A percentile compares a stretch with the other conserved stretches of the same genome.
These are phyloP conservation scores for Microcebus lehilahytsara DNA, from an alignment of 2,113 vertebrate genomes.

Conservation along the genomic window DNA sequence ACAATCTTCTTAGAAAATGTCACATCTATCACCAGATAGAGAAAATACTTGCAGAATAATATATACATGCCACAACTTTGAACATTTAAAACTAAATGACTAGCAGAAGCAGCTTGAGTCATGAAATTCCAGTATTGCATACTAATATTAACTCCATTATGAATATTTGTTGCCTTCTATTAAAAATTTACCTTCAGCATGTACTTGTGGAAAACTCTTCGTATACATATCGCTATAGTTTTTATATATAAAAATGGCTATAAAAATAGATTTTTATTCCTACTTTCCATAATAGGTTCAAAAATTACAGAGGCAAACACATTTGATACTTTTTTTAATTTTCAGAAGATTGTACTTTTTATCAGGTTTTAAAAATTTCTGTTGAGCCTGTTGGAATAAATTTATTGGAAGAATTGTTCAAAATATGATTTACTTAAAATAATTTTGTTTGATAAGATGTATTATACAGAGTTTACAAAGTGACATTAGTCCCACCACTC, in stretches of 20 bases:
- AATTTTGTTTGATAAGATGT: not conserved
- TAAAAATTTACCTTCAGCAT: not conserved
- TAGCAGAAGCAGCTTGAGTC: not conserved
- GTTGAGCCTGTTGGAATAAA: not conserved
- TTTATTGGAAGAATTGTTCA: not conserved
- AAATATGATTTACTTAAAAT: slow-evolving; percentile 33
- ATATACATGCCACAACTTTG: not conserved
- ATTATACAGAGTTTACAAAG: not conserved
- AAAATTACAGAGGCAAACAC: not conserved
- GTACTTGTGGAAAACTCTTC: not conserved
- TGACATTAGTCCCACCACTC: not conserved
- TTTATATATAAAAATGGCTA: not conserved
- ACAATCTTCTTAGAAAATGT: slow-evolving; percentile 28
- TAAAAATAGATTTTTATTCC: slow-evolving; percentile 19
- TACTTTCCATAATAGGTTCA: not conserved
- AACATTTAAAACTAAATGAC: slow-evolving; percentile 35
- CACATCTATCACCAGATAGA: not conserved
- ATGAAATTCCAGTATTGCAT: not conserved
- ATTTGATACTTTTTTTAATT: not conserved
- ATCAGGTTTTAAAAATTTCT: not conserved
- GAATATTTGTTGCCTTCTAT: slow-evolving; percentile 11
- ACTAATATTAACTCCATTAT: not conserved
- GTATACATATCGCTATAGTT: not conserved
- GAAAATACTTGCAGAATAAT: slow-evolving; percentile 10
- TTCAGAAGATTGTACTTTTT: not conserved